These are phyloP conservation scores for Atta texana DNA, from an alignment of 1,140 invertebrate species.

Conservation along the genomic window DNA sequence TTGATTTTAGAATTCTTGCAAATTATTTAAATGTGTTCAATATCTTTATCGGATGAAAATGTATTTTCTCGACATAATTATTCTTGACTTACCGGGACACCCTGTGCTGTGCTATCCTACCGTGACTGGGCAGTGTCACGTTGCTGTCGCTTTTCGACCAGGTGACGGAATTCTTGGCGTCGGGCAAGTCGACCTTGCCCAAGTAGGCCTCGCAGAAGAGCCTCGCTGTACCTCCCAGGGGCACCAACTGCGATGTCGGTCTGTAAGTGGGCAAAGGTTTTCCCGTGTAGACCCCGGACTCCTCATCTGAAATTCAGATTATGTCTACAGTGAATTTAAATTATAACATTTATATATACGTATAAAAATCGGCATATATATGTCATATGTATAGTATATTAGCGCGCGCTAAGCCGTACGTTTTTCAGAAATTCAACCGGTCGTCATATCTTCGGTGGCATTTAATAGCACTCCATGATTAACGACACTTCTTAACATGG, in stretches of 20 bases:
- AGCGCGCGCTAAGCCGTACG: background rate
- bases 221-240: slow-evolving; percentile 87
- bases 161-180: slow-evolving; percentile 89
- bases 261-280: slow-evolving; percentile 85
- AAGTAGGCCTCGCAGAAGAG: slow-evolving; percentile 92
- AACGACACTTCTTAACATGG: background rate
- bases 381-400: background rate
- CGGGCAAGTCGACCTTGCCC: slow-evolving; percentile 91
- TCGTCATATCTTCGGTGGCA: background rate
- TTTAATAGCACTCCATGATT: slow-evolving; percentile 21
- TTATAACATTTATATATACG: background rate
- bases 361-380: background rate
- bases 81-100: slow-evolving; percentile 84
- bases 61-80: background rate
- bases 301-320: slow-evolving; percentile 79
- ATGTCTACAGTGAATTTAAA: slow-evolving; percentile 1
- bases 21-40: background rate
- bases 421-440: background rate
- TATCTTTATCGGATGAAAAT: background rate
- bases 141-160: slow-evolving; percentile 89
- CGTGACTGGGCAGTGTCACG: slow-evolving; percentile 83
- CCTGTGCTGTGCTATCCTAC: slow-evolving; percentile 85
- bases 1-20: background rate
- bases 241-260: slow-evolving; percentile 84
- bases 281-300: slow-evolving; percentile 84